These are phyloP conservation scores for Poecilia picta DNA, from an alignment of 2,797 vertebrate genomes.

Conservation along the genomic window DNA sequence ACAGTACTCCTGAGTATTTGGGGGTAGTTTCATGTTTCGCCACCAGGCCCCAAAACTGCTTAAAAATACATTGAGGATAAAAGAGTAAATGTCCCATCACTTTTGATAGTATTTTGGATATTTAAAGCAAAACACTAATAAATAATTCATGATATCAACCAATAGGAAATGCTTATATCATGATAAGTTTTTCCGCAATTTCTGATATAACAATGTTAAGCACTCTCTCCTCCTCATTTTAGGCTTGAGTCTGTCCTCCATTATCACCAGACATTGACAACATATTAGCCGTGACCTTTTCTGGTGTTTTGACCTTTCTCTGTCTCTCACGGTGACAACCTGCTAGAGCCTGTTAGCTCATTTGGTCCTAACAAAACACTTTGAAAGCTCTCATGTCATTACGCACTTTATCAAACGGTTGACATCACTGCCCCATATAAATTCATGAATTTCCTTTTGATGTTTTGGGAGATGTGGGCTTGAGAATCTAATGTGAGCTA, in stretches of 20 bases:
- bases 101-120: no score
- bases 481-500: background rate
- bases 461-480: background rate
- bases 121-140: no score
- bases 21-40: no score
- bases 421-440: constrained; percentile 4
- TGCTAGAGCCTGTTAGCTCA: constrained; percentile 25
- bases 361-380: constrained; percentile 23
- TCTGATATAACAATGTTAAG: constrained; percentile 29
- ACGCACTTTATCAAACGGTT: background rate
- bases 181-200: no score
- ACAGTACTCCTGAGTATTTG: no score
- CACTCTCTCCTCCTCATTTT: background rate
- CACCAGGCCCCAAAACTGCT: no score
- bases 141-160: no score
- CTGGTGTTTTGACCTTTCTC: constrained; percentile 26
- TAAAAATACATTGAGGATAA: no score
- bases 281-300: constrained; percentile 26
- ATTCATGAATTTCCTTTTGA: background rate
- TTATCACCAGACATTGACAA: constrained; percentile 31
- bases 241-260: constrained; percentile 4
- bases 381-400: constrained; percentile 31
- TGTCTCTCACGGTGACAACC: constrained; percentile 26
- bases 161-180: no score
- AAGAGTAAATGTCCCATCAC: no score